Percentiles rank a stretch among this genome's conserved stretches.
Conservation (phyloP, 2,113 vertebrate genomes). For the Chaetodon auriga region DNA sequence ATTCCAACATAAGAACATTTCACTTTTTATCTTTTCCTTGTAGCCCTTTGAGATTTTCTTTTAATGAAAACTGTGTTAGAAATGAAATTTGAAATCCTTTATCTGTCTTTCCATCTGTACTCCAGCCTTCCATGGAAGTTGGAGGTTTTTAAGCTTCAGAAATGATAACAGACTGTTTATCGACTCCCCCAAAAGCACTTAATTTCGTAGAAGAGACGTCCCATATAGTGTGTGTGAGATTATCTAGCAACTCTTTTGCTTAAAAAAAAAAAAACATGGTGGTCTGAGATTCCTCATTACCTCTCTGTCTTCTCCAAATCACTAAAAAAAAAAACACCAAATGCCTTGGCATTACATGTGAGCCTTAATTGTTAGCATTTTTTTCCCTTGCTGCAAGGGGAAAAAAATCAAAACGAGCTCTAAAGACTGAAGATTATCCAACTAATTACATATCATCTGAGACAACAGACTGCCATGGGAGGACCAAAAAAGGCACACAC, state of each 20-base stretch:
- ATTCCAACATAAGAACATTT: conserved; percentile 34
- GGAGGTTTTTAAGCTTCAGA: conserved; percentile 19
- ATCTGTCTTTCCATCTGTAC: conserved; percentile 25
- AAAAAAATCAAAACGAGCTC: conserved; percentile 51
- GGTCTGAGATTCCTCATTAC: conserved; percentile 20
- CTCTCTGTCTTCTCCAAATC: background rate
- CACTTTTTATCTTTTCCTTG: conserved; percentile 31
- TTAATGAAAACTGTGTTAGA: conserved; percentile 28
- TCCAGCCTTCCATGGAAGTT: conserved; percentile 1
- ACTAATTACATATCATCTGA: conserved; percentile 76
- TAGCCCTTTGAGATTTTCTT: conserved; percentile 36
- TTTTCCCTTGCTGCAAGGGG: background rate
- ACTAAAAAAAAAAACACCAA: conserved; percentile 9
- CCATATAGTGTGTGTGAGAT: background rate
- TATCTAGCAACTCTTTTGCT: conserved; percentile 3
- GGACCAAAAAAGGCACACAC: conserved; percentile 54
- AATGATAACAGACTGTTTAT: conserved; percentile 11
- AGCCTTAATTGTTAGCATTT: background rate
- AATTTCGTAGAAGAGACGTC: background rate
- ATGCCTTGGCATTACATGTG: background rate
- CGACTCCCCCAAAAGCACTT: background rate
- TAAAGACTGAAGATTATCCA: conserved; percentile 68
- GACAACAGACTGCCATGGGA: conserved; percentile 57
- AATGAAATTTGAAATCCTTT: conserved; percentile 31
- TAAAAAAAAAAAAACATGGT: background rate